Percentiles rank a stretch among this genome's conserved stretches.
phyloP scores from a whole-genome alignment of 2,888 invertebrate genomes.

The Tipula vernalis region DNA sequence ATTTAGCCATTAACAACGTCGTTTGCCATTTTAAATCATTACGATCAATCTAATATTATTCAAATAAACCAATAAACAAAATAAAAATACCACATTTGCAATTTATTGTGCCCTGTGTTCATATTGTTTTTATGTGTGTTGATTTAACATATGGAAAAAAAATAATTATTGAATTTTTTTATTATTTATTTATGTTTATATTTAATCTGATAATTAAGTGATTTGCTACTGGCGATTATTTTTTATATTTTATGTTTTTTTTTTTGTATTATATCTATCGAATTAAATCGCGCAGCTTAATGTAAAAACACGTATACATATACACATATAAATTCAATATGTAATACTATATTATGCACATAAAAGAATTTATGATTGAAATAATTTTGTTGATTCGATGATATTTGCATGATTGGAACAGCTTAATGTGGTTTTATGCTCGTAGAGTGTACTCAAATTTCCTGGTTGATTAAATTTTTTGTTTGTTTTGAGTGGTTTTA shows the following conservation, averaged over 20 bases:
- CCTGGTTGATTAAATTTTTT: neutral
- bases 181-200: neutral
- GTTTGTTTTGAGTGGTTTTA: neutral
- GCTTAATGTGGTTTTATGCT: neutral
- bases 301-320: too few relatives aligned
- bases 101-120: neutral
- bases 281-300: neutral
- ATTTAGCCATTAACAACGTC: neutral
- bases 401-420: neutral
- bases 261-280: neutral
- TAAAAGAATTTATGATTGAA: neutral
- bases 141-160: neutral
- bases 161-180: neutral
- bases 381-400: neutral
- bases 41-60: neutral
- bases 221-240: neutral
- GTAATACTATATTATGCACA: neutral
- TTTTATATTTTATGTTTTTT: neutral
- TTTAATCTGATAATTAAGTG: neutral
- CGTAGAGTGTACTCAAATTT: neutral
- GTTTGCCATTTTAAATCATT: neutral
- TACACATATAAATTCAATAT: neutral
- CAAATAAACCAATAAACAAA: neutral
- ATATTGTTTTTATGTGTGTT: neutral
- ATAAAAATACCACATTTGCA: too few relatives aligned